phyloP scores from a whole-genome alignment of 2,888 invertebrate species.

The Limnephilus lunatus region DNA sequence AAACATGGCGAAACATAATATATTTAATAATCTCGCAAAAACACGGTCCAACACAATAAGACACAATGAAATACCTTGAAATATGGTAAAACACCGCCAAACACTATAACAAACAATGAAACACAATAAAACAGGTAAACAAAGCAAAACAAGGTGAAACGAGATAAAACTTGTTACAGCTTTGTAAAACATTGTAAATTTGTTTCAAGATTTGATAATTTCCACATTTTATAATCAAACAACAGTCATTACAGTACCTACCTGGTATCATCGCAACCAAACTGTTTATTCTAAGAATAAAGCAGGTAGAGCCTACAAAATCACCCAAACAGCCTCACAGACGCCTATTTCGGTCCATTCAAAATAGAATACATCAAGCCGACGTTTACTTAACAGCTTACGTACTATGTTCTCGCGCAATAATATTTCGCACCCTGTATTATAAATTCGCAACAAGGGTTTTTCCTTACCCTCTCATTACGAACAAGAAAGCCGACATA shows the following conservation, averaged over 20 bases:
- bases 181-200: no score
- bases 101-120: no score
- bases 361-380: slow-evolving; percentile 2
- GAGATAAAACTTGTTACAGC: no score
- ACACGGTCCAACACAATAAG: no score
- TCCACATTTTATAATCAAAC: background rate
- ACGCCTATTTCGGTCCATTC: background rate
- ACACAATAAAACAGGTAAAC: no score
- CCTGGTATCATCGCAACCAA: background rate
- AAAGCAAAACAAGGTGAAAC: no score
- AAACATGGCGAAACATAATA: no score
- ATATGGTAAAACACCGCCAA: no score
- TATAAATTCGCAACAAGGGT: slow-evolving; percentile 3
- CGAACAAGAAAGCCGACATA: background rate
- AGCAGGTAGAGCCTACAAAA: background rate
- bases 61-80: no score
- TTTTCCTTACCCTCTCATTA: background rate
- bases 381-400: background rate
- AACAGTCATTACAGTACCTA: background rate
- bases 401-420: background rate
- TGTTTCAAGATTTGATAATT: background rate
- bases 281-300: background rate
- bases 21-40: no score
- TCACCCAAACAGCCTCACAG: background rate
- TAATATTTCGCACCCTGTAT: slow-evolving; percentile 3